Evolutionary conservation across 2,113 vertebrate species (phyloP).

Genomic region (Xiphias gladius): DNA sequence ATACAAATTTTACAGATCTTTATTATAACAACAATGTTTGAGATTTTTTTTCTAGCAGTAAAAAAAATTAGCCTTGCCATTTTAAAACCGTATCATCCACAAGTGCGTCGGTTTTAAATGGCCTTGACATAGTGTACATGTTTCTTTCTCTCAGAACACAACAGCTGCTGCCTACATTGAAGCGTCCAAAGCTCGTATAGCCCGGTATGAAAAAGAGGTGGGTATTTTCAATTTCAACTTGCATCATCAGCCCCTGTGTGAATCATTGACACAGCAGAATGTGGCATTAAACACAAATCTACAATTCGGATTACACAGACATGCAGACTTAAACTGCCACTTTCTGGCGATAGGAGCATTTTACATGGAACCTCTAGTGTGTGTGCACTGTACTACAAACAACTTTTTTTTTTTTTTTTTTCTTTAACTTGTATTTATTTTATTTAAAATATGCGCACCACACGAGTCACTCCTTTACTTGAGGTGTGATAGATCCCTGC

Average conservation of each 20-base stretch:
- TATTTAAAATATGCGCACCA: too few relatives aligned
- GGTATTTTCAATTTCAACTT: neutral
- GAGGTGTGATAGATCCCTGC: too few relatives aligned
- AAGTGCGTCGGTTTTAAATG: neutral
- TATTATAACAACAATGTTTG: too few relatives aligned
- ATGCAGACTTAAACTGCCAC: too few relatives aligned
- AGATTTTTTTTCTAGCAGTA: neutral
- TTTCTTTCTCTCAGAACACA: slow-evolving; percentile 75
- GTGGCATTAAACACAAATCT: neutral
- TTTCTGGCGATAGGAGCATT: too few relatives aligned
- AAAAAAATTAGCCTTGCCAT: neutral
- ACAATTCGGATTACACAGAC: neutral
- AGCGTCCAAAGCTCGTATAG: slow-evolving; percentile 86
- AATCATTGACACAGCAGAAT: neutral
- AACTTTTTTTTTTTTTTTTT: too few relatives aligned
- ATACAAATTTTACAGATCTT: neutral
- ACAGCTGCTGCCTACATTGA: slow-evolving; percentile 79
- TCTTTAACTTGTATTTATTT: too few relatives aligned
- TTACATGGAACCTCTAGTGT: too few relatives aligned
- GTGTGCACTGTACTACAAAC: too few relatives aligned
- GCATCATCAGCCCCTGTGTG: neutral
- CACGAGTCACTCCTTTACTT: too few relatives aligned
- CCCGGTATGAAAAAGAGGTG: slow-evolving; percentile 85
- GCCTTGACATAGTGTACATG: neutral
- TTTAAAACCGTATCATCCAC: neutral